Conservation (phyloP, 2,888 invertebrate species). For the Zhengitettix transpicula region DNA sequence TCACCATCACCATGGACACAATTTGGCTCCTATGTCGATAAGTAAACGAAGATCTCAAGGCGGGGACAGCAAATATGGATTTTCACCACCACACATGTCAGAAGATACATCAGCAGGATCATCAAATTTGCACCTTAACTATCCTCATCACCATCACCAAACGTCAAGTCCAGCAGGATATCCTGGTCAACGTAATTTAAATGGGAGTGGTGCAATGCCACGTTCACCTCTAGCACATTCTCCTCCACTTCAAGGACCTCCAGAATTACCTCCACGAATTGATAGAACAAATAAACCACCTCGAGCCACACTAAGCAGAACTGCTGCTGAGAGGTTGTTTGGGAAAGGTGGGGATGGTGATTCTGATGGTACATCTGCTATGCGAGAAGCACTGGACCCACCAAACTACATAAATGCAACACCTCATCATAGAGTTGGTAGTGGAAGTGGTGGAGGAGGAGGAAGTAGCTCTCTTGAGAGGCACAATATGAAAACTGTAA, state of each 20-base stretch:
- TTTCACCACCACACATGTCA: slow-evolving; percentile 24
- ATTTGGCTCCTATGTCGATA: slow-evolving; percentile 14
- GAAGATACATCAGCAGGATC: slow-evolving; percentile 8
- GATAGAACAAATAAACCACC: slow-evolving; percentile 62
- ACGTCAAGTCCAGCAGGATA: slow-evolving; percentile 1
- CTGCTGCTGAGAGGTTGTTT: slow-evolving; percentile 28
- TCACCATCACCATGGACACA: slow-evolving; percentile 7
- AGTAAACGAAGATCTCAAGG: slow-evolving; percentile 25
- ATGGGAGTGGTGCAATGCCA: slow-evolving; percentile 4
- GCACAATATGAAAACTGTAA: slow-evolving; percentile 24
- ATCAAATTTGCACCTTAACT: slow-evolving; percentile 10
- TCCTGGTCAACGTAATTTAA: neutral
- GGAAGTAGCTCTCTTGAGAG: slow-evolving; percentile 27
- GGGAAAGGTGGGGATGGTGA: slow-evolving; percentile 36
- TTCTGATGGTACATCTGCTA: neutral
- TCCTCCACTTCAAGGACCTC: slow-evolving; percentile 24
- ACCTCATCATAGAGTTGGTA: slow-evolving; percentile 23
- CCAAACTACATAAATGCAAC: slow-evolving; percentile 34
- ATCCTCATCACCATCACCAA: slow-evolving; percentile 9
- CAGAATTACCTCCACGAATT: slow-evolving; percentile 72
- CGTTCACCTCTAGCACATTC: slow-evolving; percentile 15
- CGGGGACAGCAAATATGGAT: slow-evolving; percentile 46
- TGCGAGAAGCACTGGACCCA: slow-evolving; percentile 14
- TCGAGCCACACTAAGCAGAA: slow-evolving; percentile 25
- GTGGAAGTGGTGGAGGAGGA: slow-evolving; percentile 19